Evolutionary conservation across 2,888 invertebrate species (phyloP), one percentile per base, ranked within the genome.

Genomic region (Aricia artaxerxes): DNA sequence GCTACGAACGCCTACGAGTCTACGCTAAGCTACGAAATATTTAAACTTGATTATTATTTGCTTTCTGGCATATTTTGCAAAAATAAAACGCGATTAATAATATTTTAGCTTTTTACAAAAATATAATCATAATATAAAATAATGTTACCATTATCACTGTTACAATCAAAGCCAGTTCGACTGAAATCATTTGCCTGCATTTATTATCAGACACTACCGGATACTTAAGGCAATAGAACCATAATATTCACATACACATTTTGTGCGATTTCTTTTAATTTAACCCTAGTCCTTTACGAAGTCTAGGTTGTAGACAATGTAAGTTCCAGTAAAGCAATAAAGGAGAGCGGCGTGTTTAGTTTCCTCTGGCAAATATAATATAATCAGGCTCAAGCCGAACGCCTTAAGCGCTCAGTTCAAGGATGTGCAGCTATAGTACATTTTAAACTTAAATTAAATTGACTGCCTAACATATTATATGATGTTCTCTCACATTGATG

Each of bases 401-500:
- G 69, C 69, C 35, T 69, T 69, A 38, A 38, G 69, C 69, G 69
- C 35, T 69, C 69, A 13, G 69, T 69, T 35, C 69, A 4, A 69
- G 64, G 69, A 69, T 69, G 69, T 69, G 69, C 13, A 38, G 69
- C 69, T 5, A 69, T 69, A 38, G 69, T 6, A 69, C 38, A 5
- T 69, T 69, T 38, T 38, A 69, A 69, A 69, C 69, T 69, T 38
- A 38, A 69, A 69, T 69, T 69, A 38, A 69, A 69, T 69, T 69
- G 35, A 13, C 24, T 69, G n/a, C 31, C 64, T 7, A 60, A 60
- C 44, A 44, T 44, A 44, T 44, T 1, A 44, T 44, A 44, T 44
- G 1, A 49, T 49, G 60, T n/a, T 60, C 60, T 5, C 16, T 16
- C n/a, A 60, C n/a, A 60, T 60, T 60, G 5, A 6, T 61, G 24